These are phyloP conservation scores for Aricia agestis DNA, from an alignment of 1,140 invertebrate genomes.

Conservation along the genomic window DNA sequence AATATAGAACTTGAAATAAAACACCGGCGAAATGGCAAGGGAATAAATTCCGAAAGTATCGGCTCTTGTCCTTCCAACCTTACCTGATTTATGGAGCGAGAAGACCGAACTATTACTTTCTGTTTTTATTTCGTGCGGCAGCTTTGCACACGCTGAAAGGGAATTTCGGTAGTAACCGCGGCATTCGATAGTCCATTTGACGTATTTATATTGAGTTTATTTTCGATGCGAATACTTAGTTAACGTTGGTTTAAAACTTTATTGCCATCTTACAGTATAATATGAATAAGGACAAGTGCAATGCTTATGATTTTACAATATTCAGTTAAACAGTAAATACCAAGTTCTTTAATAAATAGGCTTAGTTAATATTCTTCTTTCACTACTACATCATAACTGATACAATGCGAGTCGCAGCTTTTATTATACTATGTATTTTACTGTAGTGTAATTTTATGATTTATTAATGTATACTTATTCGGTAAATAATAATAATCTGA, in stretches of 20 bases:
- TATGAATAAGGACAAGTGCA: no score
- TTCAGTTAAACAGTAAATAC: no score
- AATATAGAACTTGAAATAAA: conserved; percentile 46
- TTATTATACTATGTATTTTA: neutral
- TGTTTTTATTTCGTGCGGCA: conserved; percentile 51
- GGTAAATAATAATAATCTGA: neutral
- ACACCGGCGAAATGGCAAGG: conserved; percentile 43
- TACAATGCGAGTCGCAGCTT: no score
- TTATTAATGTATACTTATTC: neutral
- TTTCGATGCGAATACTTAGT: neutral
- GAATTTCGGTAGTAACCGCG: conserved; percentile 47
- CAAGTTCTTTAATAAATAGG: no score
- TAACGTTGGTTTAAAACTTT: neutral
- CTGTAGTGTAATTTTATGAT: neutral
- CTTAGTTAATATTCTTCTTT: no score
- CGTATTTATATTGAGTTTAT: conserved; percentile 26
- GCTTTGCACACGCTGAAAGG: conserved; percentile 32
- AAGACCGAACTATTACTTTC: conserved; percentile 61
- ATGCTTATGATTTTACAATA: no score
- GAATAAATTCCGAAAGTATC: conserved; percentile 64
- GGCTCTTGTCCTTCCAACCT: conserved; percentile 42
- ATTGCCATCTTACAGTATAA: no score
- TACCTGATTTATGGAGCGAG: conserved; percentile 68
- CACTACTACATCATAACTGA: no score
- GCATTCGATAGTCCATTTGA: conserved; percentile 39